These are phyloP conservation scores for Aphis craccivora DNA, from an alignment of 1,140 invertebrate species.

Conservation along the genomic window DNA sequence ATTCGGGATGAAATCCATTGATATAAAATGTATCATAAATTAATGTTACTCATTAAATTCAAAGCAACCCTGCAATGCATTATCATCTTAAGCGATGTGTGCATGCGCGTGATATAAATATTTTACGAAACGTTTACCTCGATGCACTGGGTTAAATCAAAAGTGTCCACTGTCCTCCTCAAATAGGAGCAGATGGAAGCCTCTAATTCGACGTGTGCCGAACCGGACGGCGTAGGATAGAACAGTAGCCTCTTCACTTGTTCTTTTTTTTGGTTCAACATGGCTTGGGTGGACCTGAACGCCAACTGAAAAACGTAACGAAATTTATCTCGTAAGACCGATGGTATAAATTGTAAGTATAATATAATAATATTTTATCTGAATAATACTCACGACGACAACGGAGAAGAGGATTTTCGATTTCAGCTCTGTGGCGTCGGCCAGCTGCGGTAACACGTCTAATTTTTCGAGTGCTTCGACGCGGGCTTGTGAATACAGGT, in stretches of 20 bases:
- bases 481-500: constrained; percentile 83
- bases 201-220: constrained; percentile 66
- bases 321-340: not conserved
- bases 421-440: constrained; percentile 85
- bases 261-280: constrained; percentile 67
- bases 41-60: not conserved
- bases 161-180: constrained; percentile 67
- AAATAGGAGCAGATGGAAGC: constrained; percentile 67
- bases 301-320: constrained; percentile 66
- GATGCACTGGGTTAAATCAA: constrained; percentile 68
- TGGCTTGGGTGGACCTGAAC: constrained; percentile 69
- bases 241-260: constrained; percentile 67
- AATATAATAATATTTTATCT: not conserved
- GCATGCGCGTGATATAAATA: not conserved
- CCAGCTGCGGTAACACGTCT: constrained; percentile 77
- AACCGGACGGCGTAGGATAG: constrained; percentile 64
- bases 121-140: constrained; percentile 65
- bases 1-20: not conserved
- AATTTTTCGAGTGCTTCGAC: constrained; percentile 85
- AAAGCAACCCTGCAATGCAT: not conserved
- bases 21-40: not conserved
- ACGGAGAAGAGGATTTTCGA: constrained; percentile 94
- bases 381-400: constrained; percentile 78
- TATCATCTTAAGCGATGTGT: not conserved
- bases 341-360: not conserved